A percentile compares a stretch with the other conserved stretches of the same genome.
Conservation (phyloP, 2,113 vertebrate genomes). For the Hipposideros armiger region DNA sequence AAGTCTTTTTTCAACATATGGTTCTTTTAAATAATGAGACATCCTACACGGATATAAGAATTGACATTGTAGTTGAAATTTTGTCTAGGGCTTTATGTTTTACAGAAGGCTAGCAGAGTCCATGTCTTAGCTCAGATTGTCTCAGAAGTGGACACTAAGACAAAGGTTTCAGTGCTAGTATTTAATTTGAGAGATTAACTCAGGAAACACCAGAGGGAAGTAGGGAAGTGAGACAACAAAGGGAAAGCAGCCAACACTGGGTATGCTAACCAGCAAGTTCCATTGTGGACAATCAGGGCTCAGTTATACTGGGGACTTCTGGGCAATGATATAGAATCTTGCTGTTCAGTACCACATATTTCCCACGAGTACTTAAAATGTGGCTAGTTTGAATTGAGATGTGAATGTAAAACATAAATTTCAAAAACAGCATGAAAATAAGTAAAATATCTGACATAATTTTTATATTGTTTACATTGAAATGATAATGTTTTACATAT, state of each 20-base stretch:
- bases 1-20: not conserved
- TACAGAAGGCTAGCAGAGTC: not conserved
- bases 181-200: slow-evolving; percentile 25
- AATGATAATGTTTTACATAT: not conserved
- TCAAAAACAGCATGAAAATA: not conserved
- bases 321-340: not conserved
- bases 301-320: not conserved
- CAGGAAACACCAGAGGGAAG: not conserved
- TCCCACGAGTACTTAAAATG: not conserved
- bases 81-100: slow-evolving; percentile 1
- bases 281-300: not conserved
- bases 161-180: not conserved
- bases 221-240: not conserved
- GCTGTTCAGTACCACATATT: not conserved
- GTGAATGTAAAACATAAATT: not conserved
- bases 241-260: not conserved
- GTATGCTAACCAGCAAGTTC: not conserved
- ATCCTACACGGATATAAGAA: not conserved
- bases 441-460: not conserved
- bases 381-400: not conserved
- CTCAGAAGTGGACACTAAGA: not conserved
- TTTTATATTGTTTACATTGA: slow-evolving; percentile 13
- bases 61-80: slow-evolving; percentile 41
- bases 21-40: slow-evolving; percentile 27
- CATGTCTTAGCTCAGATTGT: not conserved